Conservation (phyloP, 2,797 vertebrate species). For the Picus viridis region DNA sequence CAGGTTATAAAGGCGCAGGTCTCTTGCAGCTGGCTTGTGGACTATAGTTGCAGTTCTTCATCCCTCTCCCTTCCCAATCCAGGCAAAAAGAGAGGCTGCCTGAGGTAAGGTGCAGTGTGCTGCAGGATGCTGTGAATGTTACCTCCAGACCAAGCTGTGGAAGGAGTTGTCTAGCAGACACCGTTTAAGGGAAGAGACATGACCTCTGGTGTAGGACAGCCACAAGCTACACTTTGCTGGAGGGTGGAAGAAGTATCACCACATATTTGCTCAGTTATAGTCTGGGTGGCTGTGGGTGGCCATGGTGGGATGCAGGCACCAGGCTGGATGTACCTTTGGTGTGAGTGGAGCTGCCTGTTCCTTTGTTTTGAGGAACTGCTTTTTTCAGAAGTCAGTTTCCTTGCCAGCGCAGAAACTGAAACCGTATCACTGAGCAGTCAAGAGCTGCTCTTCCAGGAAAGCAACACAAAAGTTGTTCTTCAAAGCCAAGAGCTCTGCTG, state of each 20-base stretch:
- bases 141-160: not conserved
- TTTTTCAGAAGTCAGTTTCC: not conserved
- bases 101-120: not conserved
- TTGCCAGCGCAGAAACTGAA: not conserved
- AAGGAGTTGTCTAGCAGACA: not conserved
- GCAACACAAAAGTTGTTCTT: not conserved
- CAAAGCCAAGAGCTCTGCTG: not conserved
- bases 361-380: not conserved
- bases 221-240: not conserved
- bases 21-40: not conserved
- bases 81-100: not conserved
- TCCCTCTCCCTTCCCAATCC: not conserved
- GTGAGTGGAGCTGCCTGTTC: not conserved
- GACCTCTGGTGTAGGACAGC: not conserved
- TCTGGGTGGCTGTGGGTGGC: not conserved
- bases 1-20: not conserved
- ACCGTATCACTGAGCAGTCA: not conserved
- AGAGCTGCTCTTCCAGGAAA: not conserved
- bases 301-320: fast-evolving
- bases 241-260: not conserved
- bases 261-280: fast-evolving
- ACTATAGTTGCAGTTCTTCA: not conserved
- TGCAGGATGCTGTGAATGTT: not conserved
- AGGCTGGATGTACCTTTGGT: not conserved
- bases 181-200: not conserved